Evolutionary conservation across 2,113 vertebrate species (phyloP), one percentile per base, ranked within the genome.

Genomic region (Ovis canadensis): DNA sequence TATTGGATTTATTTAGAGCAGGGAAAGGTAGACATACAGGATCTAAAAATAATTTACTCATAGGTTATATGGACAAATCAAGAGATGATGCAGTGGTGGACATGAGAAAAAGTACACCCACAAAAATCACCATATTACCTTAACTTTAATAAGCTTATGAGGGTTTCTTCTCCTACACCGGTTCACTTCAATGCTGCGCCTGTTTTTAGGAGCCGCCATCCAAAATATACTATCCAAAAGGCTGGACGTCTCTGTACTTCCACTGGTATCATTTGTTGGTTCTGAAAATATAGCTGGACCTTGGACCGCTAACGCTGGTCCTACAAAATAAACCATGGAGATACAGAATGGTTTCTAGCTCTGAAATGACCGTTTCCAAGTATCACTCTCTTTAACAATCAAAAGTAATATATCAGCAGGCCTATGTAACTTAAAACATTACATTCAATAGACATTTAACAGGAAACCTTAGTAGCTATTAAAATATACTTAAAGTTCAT

Each of bases 201-300:
- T 99, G 14, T 99, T 99, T 98, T 99, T 99, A 9, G 99, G 99
- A 0, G 96, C 99, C 0, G 99, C 99, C 99, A 99, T 99, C 99
- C 99, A 99, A 95, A 99, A 84, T 45, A 99, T 96, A 84, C 98
- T 98, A 50, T 99, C 99, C 9, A 98, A 91, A 78, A 99, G 85
- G 54, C 98, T 83, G 1, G 98, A 96, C 0, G 5, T 95, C 52
- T 97, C 95, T 0, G 88, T 3, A 43, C n/a, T 97, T 84, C 86
- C 97, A 1, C 74, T 5, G 0, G 88, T 29, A 0, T 91, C 96
- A 4, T 5, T 3, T 3, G 3, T 11, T 27, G 97, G 93, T 4
- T 93, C 96, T 25, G 99, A 99, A 60, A 99, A 85, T 17, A 98
- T 54, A 19, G 92, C 71, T 8, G 99, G 98, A 17, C 97, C 99